Conservation (phyloP, 35 echinoderm and acorn worm species). For the Amphiura filiformis region DNA sequence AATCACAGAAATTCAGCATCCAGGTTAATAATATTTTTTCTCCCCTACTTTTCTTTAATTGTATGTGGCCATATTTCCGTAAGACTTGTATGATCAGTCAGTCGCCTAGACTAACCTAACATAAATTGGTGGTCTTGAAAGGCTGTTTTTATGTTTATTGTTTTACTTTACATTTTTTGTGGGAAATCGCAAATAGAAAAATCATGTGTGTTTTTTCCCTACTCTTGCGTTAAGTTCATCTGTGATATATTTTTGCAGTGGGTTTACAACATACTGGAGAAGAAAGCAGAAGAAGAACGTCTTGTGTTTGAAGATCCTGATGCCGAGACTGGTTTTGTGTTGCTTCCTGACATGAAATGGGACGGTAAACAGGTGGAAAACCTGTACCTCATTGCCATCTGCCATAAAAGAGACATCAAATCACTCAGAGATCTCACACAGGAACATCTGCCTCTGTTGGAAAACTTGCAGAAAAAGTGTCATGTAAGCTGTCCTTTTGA, state of each 20-base stretch:
- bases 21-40: slow-evolving; percentile 62
- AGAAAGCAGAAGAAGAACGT: slow-evolving; percentile 79
- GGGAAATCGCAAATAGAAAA: too few relatives aligned
- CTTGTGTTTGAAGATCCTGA: slow-evolving; percentile 93
- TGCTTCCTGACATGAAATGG: slow-evolving; percentile 98
- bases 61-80: too few relatives aligned
- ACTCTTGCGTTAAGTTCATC: too few relatives aligned
- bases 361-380: slow-evolving; percentile 62
- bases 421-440: slow-evolving; percentile 75
- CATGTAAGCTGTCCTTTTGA: slow-evolving; percentile 60
- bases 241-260: slow-evolving; percentile 62
- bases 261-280: slow-evolving; percentile 97
- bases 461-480: slow-evolving; percentile 84
- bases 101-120: too few relatives aligned
- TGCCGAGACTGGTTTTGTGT: slow-evolving; percentile 72
- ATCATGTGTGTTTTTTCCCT: too few relatives aligned
- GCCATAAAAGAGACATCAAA: slow-evolving; percentile 60
- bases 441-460: slow-evolving; percentile 74
- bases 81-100: too few relatives aligned
- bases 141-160: too few relatives aligned
- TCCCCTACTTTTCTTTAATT: too few relatives aligned
- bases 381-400: slow-evolving; percentile 84
- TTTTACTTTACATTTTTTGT: too few relatives aligned
- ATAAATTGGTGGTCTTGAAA: too few relatives aligned
- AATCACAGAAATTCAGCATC: slow-evolving; percentile 80